Base-by-base conservation (phyloP, 2,888 invertebrate genomes). In the Cataglyphis albicans region DNA sequence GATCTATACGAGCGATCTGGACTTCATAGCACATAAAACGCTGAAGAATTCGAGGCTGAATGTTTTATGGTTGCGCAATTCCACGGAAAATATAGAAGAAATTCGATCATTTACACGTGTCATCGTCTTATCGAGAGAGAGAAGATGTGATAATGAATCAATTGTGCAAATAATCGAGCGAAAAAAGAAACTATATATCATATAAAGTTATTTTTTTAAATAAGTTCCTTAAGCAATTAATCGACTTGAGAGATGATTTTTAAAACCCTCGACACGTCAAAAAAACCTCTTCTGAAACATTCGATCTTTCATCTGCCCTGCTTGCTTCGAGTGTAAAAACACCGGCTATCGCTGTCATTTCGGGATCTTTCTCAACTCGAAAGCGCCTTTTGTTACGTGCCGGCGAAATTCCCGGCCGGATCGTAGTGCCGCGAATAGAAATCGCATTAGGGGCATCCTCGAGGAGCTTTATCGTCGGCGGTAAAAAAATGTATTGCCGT, bases 401-500 rank as follows among this genome's bases (percentile, higher is more conserved):
- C 57, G 21, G 44, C 59, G 44, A 80, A 72, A 80, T 70, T 72
- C 44, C 59, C 78, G 59, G 72, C 72, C 70, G 78, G 35, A 70
- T 57, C 57, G 78, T 84, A 44, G 29, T 48, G 29, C 59, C 64
- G 73, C 82, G 72, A 86, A 86, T 84, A 82, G 82, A 78, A 87
- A 81, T 86, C 84, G 86, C 82, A 81, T 87, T 87, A 84, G 67
- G 73, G 41, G 21, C 64, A 32, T 61, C 57, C 75, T 55, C 68
- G 76, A n/a, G 72, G 38, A 81, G 63, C 81, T 87, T 84, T 84
- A 81, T 74, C 83, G 80, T 52, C 55, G 82, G 63, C 61, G 80
- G 78, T 86, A 87, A 87, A 87, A 81, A 73, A 81, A 87, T 87
- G 84, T 84, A 87, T 74, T 57, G 76, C 73, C 76, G 78, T 84